Evolutionary conservation across 2,888 invertebrate genomes (phyloP), one percentile per base, ranked within the genome.

Genomic region (Entomobrya multifasciata): DNA sequence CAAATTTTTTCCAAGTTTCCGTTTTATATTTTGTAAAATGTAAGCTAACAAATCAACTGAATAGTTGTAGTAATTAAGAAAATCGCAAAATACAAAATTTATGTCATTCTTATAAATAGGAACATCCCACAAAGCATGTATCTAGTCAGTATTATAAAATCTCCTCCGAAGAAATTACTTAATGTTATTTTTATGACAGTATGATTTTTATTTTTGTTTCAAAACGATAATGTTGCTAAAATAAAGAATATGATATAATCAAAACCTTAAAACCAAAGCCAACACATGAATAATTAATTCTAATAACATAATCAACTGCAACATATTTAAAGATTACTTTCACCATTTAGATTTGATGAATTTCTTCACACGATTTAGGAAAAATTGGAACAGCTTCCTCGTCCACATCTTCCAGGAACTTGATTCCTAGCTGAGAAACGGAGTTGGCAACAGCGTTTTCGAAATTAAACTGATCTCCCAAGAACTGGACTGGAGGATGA

Each of bases 81-180:
- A 52, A 55, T 6, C 36, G 25, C 27, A 74, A 74, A 55, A 55
- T 11, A 55, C 11, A 52, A 49, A 72, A n/a, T n/a, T n/a, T n/a
- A n/a, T n/a, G n/a, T n/a, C n/a, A n/a, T n/a, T n/a, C n/a, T n/a
- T 72, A 72, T 27, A 13, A 47, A 13, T 30, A 25, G 13, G 25
- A 70, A 81, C 70, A 74, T 60, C 82, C 70, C 74, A 83, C 83
- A 83, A 83, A 83, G 83, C 83, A 83, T 76, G 30, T 27, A 83
- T 83, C 83, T 83, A 83, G 83, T 83, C 83, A 83, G 83, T 83
- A 83, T 83, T 83, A 83, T 65, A 60, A 72, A 72, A 57, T 22
- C 41, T 60, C 72, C 72, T 81, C 72, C 70, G 77, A 60, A 10
- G 60, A 36, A 36, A 70, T 55, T 17, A 72, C 20, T 49, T 72